Percentiles rank a stretch among this genome's conserved stretches.
These are phyloP conservation scores for Sitobion miscanthi DNA, from an alignment of 1,140 invertebrate species.

Conservation along the genomic window DNA sequence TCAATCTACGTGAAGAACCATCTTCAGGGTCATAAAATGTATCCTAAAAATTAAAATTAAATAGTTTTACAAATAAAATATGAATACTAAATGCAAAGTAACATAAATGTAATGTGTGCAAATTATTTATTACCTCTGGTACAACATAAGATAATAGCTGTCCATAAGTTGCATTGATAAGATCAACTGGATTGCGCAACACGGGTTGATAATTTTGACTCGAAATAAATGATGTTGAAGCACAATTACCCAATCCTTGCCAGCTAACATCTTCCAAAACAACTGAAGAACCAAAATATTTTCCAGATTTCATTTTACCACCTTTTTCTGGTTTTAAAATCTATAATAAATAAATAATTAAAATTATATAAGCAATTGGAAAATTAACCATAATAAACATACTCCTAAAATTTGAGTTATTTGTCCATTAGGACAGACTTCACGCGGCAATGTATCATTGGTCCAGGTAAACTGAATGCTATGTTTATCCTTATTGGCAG, in stretches of 20 bases:
- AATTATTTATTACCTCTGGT: conserved; percentile 71
- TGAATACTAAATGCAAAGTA: background rate
- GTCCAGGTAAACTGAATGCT: conserved; percentile 79
- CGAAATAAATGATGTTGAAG: conserved; percentile 62
- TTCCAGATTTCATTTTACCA: conserved; percentile 24
- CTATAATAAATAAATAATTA: conserved; percentile 17
- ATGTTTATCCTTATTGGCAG: conserved; percentile 21
- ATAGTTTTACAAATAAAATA: background rate
- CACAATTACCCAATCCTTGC: conserved; percentile 70
- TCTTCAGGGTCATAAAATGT: conserved; percentile 91
- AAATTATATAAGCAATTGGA: background rate
- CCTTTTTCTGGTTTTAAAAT: conserved; percentile 46
- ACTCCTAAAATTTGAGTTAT: conserved; percentile 70
- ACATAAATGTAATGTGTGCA: background rate
- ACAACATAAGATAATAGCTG: conserved; percentile 80
- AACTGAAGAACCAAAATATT: conserved; percentile 30
- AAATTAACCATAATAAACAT: background rate
- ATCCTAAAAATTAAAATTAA: conserved; percentile 68
- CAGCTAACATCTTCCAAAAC: conserved; percentile 61
- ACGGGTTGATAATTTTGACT: conserved; percentile 75
- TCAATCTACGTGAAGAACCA: conserved; percentile 75
- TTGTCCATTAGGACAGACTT: conserved; percentile 74
- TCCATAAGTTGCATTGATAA: conserved; percentile 79
- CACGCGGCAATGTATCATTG: conserved; percentile 82
- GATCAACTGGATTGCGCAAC: conserved; percentile 83